Conservation (phyloP, 1,140 invertebrate genomes). For the Diachasma alloeum region DNA sequence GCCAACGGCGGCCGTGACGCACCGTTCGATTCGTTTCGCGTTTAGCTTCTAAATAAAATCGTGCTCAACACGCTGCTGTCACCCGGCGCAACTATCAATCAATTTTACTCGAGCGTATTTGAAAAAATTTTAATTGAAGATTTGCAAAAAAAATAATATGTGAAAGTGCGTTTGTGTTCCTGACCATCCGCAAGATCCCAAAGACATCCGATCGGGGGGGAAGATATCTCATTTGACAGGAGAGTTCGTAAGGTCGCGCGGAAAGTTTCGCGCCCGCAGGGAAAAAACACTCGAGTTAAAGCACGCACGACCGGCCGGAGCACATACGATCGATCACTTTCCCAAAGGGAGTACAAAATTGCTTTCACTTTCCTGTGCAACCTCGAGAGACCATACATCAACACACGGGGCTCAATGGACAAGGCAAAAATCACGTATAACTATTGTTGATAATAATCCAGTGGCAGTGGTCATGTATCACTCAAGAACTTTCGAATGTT, state of each 20-base stretch:
- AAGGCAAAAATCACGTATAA: background rate
- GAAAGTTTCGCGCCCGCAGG: background rate
- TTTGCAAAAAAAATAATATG: background rate
- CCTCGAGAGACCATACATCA: slow-evolving; percentile 30
- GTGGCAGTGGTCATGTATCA: background rate
- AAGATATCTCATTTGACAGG: too few species aligned
- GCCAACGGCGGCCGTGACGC: slow-evolving; percentile 59
- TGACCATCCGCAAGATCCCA: background rate
- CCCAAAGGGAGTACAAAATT: slow-evolving; percentile 26
- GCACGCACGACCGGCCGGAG: background rate
- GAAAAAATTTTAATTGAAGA: background rate
- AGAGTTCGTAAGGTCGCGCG: background rate
- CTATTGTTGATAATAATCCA: background rate
- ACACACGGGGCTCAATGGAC: background rate
- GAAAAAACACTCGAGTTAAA: background rate
- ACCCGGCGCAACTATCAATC: background rate
- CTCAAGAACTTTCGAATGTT: slow-evolving; percentile 49
- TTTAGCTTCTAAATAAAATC: background rate
- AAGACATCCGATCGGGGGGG: too few species aligned
- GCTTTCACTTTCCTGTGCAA: slow-evolving; percentile 40
- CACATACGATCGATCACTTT: slow-evolving; percentile 33
- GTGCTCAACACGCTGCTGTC: background rate
- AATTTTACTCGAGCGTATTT: background rate
- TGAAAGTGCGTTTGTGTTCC: background rate
- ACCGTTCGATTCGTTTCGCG: slow-evolving; percentile 41